A percentile compares a stretch with the other conserved stretches of the same genome.
Conservation (phyloP, 2,888 invertebrate species). For the Protophormia terraenovae region DNA sequence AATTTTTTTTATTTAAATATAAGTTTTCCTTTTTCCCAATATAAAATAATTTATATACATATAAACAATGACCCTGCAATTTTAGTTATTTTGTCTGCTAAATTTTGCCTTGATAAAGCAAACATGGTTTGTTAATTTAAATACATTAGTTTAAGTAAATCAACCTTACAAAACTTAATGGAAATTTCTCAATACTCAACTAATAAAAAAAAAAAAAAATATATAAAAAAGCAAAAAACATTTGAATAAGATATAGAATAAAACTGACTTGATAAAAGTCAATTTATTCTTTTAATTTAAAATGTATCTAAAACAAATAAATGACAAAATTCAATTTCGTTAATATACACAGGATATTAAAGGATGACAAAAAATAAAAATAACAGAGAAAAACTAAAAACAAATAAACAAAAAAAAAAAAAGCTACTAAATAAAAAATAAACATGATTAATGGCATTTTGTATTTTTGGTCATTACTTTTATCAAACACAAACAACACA, state of each 20-base stretch:
- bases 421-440: slow-evolving; percentile 42
- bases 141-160: not conserved
- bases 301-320: slow-evolving; percentile 29
- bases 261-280: not conserved
- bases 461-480: slow-evolving; percentile 55
- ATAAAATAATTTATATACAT: no score
- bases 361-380: slow-evolving; percentile 21
- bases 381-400: not conserved
- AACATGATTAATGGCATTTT: slow-evolving; percentile 59
- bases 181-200: not conserved
- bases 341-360: slow-evolving; percentile 35
- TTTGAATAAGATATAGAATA: not conserved
- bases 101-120: not conserved
- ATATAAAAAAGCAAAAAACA: no score
- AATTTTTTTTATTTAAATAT: no score
- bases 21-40: no score
- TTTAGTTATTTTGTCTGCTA: not conserved
- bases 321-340: slow-evolving; percentile 37
- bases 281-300: slow-evolving; percentile 27
- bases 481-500: slow-evolving; percentile 38
- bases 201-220: no score
- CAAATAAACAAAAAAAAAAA: not conserved
- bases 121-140: not conserved
- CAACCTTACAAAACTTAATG: not conserved
- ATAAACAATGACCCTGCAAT: no score